phyloP scores from a whole-genome alignment of 1,140 invertebrate species.

The Pentalonia nigronervosa region DNA sequence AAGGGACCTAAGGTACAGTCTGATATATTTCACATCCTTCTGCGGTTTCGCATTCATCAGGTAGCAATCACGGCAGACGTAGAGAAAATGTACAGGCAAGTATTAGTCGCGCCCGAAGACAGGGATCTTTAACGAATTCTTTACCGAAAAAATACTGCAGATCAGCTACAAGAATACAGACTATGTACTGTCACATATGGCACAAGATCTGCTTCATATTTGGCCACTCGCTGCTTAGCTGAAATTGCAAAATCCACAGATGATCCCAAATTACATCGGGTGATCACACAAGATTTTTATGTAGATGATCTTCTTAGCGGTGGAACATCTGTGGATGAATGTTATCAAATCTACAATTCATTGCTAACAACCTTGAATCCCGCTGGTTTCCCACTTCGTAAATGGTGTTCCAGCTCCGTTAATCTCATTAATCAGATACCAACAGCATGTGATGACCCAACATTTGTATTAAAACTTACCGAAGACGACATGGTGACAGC shows the following conservation, averaged over 20 bases:
- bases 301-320: constrained; percentile 64
- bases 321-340: not conserved
- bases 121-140: not conserved
- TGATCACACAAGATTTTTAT: constrained; percentile 64
- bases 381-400: constrained; percentile 43
- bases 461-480: not conserved
- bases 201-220: constrained; percentile 62
- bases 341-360: not conserved
- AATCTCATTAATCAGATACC: not conserved
- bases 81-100: not conserved
- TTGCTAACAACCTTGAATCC: not conserved
- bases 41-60: constrained; percentile 59
- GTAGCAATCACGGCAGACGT: constrained; percentile 58
- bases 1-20: constrained; percentile 62
- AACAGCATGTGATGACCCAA: not conserved
- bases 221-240: constrained; percentile 63
- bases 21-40: constrained; percentile 61
- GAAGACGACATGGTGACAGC: constrained; percentile 16
- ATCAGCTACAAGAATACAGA: constrained; percentile 61
- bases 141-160: not conserved
- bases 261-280: constrained; percentile 61
- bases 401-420: not conserved
- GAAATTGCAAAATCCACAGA: constrained; percentile 58
- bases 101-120: not conserved
- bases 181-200: constrained; percentile 65